Percentiles rank a stretch among this genome's conserved stretches.
These are phyloP conservation scores for Mactra quadrangularis DNA, from an alignment of 1,140 invertebrate species.

Conservation along the genomic window DNA sequence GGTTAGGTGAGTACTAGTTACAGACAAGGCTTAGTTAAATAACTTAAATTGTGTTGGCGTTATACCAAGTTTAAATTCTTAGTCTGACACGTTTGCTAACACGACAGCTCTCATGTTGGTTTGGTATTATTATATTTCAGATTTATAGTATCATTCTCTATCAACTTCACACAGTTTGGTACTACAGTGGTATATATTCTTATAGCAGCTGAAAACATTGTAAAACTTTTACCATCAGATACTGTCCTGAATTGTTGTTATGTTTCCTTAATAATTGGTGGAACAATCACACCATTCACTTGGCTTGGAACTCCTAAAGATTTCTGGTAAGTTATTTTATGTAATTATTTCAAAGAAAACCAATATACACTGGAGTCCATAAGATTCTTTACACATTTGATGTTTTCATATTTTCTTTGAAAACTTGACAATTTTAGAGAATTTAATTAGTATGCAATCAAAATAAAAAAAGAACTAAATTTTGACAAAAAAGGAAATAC, in stretches of 20 bases:
- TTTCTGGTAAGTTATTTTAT: slow-evolving; percentile 52
- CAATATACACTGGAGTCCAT: too few species aligned
- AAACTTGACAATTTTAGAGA: too few species aligned
- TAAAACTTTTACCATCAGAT: slow-evolving; percentile 85
- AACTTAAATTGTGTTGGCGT: slow-evolving; percentile 83
- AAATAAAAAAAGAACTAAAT: too few species aligned
- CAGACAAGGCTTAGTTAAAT: slow-evolving; percentile 86
- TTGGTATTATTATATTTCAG: too few species aligned
- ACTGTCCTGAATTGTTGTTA: slow-evolving; percentile 85
- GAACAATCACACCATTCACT: slow-evolving; percentile 87
- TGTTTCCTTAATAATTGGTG: slow-evolving; percentile 87
- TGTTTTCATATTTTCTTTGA: too few species aligned
- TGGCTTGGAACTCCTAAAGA: slow-evolving; percentile 84
- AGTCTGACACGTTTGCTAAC: too few species aligned
- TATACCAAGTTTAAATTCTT: not conserved
- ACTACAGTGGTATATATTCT: slow-evolving; percentile 88
- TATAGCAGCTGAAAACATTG: slow-evolving; percentile 86
- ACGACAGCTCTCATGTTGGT: too few species aligned
- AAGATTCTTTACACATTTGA: too few species aligned
- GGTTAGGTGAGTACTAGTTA: too few species aligned
- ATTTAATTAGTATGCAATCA: too few species aligned
- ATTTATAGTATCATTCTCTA: slow-evolving; percentile 84
- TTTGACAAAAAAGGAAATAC: too few species aligned
- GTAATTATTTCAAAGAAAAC: too few species aligned
- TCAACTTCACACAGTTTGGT: slow-evolving; percentile 88